Percentiles rank a stretch among this genome's conserved stretches.
Conservation (phyloP, 2,113 vertebrate genomes). For the Mormyrus lacerda region DNA sequence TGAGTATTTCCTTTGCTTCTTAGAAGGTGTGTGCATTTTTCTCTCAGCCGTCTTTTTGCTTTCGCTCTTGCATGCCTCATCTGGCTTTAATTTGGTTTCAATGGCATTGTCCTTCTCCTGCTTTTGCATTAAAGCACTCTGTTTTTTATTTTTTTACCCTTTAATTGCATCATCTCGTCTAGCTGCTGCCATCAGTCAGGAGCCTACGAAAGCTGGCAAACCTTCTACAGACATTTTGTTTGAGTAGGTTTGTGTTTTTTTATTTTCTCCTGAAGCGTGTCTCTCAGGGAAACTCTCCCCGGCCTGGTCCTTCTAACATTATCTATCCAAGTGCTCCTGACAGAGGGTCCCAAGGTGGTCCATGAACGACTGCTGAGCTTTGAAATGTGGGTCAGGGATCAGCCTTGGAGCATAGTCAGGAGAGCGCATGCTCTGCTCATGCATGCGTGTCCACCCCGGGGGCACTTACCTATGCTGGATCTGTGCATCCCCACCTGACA, state of each 20-base stretch:
- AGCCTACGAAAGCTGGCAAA: not conserved
- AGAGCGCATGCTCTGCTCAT: not conserved
- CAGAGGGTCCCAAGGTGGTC: slow-evolving; percentile 6
- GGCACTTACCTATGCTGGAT: not conserved
- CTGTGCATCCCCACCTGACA: not conserved
- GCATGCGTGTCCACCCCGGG: not conserved
- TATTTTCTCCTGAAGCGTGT: not conserved
- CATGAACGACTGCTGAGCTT: not conserved
- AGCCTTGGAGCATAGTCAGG: not conserved
- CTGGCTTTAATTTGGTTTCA: not conserved
- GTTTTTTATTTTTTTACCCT: not conserved
- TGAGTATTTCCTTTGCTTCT: not conserved
- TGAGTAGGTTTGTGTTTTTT: not conserved
- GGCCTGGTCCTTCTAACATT: slow-evolving; percentile 2
- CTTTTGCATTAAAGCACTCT: not conserved
- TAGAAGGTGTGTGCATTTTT: not conserved
- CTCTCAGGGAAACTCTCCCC: not conserved
- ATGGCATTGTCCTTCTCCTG: not conserved
- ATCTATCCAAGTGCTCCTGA: slow-evolving; percentile 10
- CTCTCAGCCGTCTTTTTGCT: not conserved
- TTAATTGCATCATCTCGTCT: not conserved
- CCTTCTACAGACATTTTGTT: not conserved
- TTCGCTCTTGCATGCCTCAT: not conserved
- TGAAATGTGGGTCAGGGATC: slow-evolving; percentile 8
- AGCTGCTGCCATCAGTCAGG: not conserved